phyloP scores from a whole-genome alignment of 2,888 invertebrate genomes.

The Automeris io region DNA sequence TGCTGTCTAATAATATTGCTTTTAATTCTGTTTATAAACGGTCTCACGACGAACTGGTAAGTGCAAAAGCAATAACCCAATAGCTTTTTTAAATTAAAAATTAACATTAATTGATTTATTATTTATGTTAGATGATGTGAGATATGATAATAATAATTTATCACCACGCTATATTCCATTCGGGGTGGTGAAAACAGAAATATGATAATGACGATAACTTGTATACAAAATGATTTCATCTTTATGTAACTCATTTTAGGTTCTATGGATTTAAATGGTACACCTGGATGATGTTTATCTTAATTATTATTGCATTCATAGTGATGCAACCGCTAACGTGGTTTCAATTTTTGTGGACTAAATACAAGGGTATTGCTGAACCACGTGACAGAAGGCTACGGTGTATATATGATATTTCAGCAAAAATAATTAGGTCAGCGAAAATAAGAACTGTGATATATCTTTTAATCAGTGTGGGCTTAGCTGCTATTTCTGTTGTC shows the following conservation, averaged over 20 bases:
- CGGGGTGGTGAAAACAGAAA: too few species aligned
- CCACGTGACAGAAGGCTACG: conserved; percentile 73
- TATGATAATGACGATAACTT: too few species aligned
- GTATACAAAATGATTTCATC: too few species aligned
- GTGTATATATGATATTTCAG: conserved; percentile 78
- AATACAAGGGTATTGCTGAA: conserved; percentile 65
- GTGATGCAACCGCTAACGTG: conserved; percentile 83
- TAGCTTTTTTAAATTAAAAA: too few species aligned
- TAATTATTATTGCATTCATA: conserved; percentile 42
- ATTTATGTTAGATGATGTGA: too few species aligned
- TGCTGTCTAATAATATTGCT: conserved; percentile 55
- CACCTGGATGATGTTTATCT: conserved; percentile 37
- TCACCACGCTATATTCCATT: too few species aligned
- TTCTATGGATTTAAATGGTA: conserved; percentile 47
- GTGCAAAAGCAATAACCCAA: conserved; percentile 13
- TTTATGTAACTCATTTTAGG: conserved; percentile 44
- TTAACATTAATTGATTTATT: too few species aligned
- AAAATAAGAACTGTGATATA: conserved; percentile 80
- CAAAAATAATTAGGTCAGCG: conserved; percentile 79
- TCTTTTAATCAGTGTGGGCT: conserved; percentile 79
- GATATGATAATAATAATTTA: too few species aligned
- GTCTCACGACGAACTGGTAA: conserved; percentile 62
- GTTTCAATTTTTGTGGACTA: conserved; percentile 84
- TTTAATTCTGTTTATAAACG: conserved; percentile 51
- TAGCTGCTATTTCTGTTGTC: conserved; percentile 80